Evolutionary conservation across 2,113 vertebrate species (phyloP), one percentile per base, ranked within the genome.

Genomic region (Oryzias melastigma): DNA sequence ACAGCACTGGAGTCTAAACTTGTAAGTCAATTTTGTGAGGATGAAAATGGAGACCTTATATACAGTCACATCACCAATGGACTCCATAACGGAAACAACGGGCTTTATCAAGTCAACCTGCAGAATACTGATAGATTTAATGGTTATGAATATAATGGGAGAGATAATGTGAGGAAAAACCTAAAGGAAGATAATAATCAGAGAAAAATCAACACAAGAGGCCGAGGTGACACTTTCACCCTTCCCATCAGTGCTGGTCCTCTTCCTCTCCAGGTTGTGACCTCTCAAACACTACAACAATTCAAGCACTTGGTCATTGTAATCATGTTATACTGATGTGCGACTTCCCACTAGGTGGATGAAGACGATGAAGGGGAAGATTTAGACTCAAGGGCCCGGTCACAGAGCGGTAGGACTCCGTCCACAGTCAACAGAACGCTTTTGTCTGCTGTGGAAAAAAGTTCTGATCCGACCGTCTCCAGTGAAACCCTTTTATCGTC

Each of bases 1-100:
- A 43, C 61, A 95, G 95, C 92, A 64, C 80, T 97, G 83, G 95
- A 97, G 70, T 95, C 93, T 10, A 92, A 95, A 86, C 91, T 96
- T 49, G 92, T 95, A 22, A 95, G 88, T 71, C 94, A 95, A 44
- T 94, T 96, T 80, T 96, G 95, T 87, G 94, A 96, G 85, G 94
- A 96, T 87, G 94, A 95, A 86, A 94, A 93, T 20, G 92, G 93
- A 3, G 92, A 91, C 25, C 87, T 93, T 46, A 87, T 93, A 82
- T 92, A 93, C 77, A 95, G 93, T 56, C 91, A 19, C 13, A 78
- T 93, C 13, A 77, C 87, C 81, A 93, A 93, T 29, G 73, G 85
- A 56, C 83, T 89, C 62, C 89, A 85, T 66, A 75, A 85, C 1
- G 59, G 78, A 44, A 85, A 86, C 49, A 85, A 81, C 15, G 82